Conservation (phyloP, 2,888 invertebrate genomes). For the Caenorhabditis uteleia region DNA sequence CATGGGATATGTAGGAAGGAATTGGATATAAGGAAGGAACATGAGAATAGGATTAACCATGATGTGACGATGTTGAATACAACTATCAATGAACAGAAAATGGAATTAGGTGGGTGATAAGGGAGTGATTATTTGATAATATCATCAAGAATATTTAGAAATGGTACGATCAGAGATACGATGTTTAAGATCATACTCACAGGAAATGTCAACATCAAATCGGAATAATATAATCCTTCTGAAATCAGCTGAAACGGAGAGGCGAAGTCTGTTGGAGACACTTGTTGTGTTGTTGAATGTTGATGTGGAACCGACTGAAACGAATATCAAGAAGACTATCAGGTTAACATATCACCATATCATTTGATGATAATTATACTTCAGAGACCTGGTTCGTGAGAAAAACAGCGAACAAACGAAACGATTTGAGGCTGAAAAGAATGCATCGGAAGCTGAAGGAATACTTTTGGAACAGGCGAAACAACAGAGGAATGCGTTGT, state of each 20-base stretch:
- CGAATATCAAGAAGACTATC: conserved; percentile 31
- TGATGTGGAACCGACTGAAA: conserved; percentile 33
- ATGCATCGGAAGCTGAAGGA: conserved; percentile 29
- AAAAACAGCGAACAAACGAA: conserved; percentile 30
- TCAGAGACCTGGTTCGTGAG: conserved; percentile 29
- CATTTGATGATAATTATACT: background rate
- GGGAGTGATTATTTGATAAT: too few species aligned
- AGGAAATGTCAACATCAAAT: conserved; percentile 35
- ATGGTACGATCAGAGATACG: conserved; percentile 41
- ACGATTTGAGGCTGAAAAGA: conserved; percentile 32
- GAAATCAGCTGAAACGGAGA: conserved; percentile 45
- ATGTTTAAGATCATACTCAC: conserved; percentile 34
- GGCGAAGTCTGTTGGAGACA: conserved; percentile 38
- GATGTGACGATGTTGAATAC: conserved; percentile 35
- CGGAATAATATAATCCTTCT: conserved; percentile 36
- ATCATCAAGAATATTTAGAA: too few species aligned
- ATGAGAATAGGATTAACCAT: conserved; percentile 30
- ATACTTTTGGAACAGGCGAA: conserved; percentile 43
- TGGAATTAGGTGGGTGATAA: too few species aligned
- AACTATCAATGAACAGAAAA: conserved; percentile 31
- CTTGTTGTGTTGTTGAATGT: conserved; percentile 35
- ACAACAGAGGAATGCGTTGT: conserved; percentile 45
- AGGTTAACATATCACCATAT: conserved; percentile 4
- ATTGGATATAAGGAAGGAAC: conserved; percentile 30
- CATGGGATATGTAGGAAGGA: conserved; percentile 37